Conservation (phyloP, 92 coral and sea anemone species). For the Phenganax stokvisi region DNA sequence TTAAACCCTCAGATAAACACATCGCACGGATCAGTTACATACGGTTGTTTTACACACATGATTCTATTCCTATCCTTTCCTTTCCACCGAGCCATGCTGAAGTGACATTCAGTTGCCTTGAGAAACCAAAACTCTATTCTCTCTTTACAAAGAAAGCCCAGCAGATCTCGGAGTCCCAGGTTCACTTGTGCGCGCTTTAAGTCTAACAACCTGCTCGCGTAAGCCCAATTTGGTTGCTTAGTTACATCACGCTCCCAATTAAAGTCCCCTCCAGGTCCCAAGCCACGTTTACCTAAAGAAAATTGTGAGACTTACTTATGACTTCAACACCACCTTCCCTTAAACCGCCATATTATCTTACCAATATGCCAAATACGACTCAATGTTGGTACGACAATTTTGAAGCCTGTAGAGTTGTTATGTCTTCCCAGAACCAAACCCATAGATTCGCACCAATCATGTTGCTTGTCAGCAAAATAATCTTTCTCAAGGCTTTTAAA, state of each 20-base stretch:
- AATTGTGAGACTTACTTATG: neutral
- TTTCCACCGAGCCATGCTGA: conserved; percentile 22
- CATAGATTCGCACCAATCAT: conserved; percentile 79
- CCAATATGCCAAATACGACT: conserved; percentile 99
- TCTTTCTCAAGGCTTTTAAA: conserved; percentile 74
- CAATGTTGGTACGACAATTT: conserved; percentile 71
- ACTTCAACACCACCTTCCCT: neutral
- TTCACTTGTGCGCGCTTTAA: conserved; percentile 34
- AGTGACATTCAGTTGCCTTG: neutral
- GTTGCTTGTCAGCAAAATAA: conserved; percentile 61
- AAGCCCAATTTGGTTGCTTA: conserved; percentile 36
- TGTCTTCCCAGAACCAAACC: conserved; percentile 61
- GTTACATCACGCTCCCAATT: conserved; percentile 14
- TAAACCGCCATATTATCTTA: neutral
- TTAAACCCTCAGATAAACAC: neutral
- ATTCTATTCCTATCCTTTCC: conserved; percentile 36
- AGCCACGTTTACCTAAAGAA: conserved; percentile 12
- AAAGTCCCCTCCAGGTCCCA: conserved; percentile 38
- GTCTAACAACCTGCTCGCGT: conserved; percentile 36
- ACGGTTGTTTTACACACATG: conserved; percentile 38
- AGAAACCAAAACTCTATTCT: conserved; percentile 21
- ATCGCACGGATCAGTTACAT: conserved; percentile 39
- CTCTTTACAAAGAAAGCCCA: conserved; percentile 42
- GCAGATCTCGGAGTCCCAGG: conserved; percentile 41
- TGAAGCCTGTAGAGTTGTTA: conserved; percentile 7